A percentile compares a stretch with the other conserved stretches of the same genome.
Conservation (phyloP, 2,888 invertebrate species). For the Melanostoma scalare region DNA sequence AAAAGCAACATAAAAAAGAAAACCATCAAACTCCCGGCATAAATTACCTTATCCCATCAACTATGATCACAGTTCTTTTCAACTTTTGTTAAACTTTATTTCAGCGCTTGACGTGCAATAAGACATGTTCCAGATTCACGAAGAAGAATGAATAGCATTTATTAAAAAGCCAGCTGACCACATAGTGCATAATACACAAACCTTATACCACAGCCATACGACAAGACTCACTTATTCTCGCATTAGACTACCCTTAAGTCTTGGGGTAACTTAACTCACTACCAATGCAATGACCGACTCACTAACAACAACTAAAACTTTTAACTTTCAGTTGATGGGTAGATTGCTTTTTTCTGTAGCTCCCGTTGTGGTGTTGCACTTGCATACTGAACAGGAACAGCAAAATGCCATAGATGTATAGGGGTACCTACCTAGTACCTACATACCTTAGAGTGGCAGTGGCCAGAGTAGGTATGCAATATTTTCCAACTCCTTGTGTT, state of each 20-base stretch:
- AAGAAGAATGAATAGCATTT: constrained; percentile 10
- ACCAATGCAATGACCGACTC: constrained; percentile 20
- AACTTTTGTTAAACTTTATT: constrained; percentile 5
- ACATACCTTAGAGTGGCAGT: constrained; percentile 5
- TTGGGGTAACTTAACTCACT: constrained; percentile 28
- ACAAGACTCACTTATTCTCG: constrained; percentile 49
- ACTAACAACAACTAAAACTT: constrained; percentile 39
- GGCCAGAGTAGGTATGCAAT: not conserved
- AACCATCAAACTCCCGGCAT: too few relatives aligned
- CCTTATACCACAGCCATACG: constrained; percentile 20
- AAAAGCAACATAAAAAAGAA: too few relatives aligned
- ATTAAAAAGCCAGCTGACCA: constrained; percentile 37
- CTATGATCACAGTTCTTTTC: not conserved
- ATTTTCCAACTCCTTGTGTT: not conserved
- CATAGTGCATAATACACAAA: constrained; percentile 22
- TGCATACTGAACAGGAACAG: constrained; percentile 37
- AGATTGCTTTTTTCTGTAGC: constrained; percentile 21
- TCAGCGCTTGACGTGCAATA: constrained; percentile 4
- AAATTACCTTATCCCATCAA: not conserved
- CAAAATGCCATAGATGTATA: constrained; percentile 39
- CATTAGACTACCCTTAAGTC: constrained; percentile 30
- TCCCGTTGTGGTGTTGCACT: constrained; percentile 16
- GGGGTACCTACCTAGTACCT: not conserved
- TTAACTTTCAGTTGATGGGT: constrained; percentile 13
- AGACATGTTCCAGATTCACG: constrained; percentile 20